Percentiles rank a stretch among this genome's conserved stretches.
Conservation (phyloP, 2,888 invertebrate genomes). For the Scaeva pyrastri region DNA sequence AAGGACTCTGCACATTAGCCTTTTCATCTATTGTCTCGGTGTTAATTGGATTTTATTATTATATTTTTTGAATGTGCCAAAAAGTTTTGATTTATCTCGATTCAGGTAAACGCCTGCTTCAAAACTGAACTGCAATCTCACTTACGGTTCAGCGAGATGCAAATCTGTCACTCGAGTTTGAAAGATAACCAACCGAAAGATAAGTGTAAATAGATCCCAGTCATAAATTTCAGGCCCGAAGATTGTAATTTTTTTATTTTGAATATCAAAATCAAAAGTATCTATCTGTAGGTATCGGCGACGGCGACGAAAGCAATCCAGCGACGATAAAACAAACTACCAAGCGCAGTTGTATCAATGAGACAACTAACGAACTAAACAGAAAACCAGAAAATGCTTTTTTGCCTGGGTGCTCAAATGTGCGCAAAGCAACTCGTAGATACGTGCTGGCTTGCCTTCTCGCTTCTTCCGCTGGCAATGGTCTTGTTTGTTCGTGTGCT, state of each 20-base stretch:
- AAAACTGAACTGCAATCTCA: constrained; percentile 7
- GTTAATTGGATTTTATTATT: constrained; percentile 65
- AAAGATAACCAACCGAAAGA: constrained; percentile 58
- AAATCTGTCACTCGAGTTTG: constrained; percentile 62
- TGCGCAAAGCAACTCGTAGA: constrained; percentile 72
- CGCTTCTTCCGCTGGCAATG: constrained; percentile 39
- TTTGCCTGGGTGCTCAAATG: constrained; percentile 65
- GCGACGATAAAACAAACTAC: constrained; percentile 74
- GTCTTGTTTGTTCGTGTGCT: constrained; percentile 58
- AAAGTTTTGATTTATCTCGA: constrained; percentile 43
- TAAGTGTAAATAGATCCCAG: constrained; percentile 54
- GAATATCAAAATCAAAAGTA: constrained; percentile 39
- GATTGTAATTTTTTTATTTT: constrained; percentile 63
- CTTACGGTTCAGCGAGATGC: constrained; percentile 44
- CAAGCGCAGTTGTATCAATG: constrained; percentile 75
- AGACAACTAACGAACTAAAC: constrained; percentile 76
- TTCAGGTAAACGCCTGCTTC: neutral
- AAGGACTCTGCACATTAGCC: constrained; percentile 62
- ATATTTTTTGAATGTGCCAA: constrained; percentile 31
- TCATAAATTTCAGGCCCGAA: constrained; percentile 64
- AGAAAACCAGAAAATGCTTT: constrained; percentile 74
- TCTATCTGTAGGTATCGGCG: constrained; percentile 34
- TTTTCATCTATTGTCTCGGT: constrained; percentile 65
- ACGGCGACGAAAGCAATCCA: constrained; percentile 71
- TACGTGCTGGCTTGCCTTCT: constrained; percentile 61